These are phyloP conservation scores for Tarsius wallacei DNA, from an alignment of 2,797 vertebrate species.

Conservation along the genomic window DNA sequence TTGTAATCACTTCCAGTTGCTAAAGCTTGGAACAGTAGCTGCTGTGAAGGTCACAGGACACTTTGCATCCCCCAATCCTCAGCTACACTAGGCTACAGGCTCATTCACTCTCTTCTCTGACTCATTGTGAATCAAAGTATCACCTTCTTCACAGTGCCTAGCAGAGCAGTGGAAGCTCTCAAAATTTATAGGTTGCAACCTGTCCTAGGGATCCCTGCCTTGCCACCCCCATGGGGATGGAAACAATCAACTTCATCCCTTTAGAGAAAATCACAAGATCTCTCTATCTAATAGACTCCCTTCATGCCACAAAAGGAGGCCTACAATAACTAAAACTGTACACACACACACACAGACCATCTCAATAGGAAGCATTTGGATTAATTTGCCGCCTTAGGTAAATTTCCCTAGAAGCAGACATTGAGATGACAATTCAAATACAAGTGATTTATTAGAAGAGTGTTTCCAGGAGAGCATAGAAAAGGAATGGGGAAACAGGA, in stretches of 20 bases:
- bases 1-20: neutral
- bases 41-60: neutral
- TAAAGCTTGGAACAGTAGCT: neutral
- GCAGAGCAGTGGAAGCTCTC: neutral
- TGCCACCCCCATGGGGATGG: neutral
- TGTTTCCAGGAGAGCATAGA: neutral
- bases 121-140: neutral
- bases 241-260: neutral
- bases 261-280: neutral
- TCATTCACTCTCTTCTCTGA: neutral
- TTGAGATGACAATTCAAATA: neutral
- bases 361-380: neutral
- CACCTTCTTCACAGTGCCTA: neutral
- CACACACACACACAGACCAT: neutral
- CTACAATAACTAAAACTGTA: neutral
- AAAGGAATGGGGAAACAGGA: neutral
- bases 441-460: neutral
- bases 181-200: neutral
- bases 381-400: conserved; percentile 5
- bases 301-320: neutral
- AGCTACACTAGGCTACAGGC: neutral
- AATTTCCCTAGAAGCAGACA: conserved; percentile 45
- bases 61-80: neutral
- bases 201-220: neutral
- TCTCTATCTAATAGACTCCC: neutral